Evolutionary conservation across 2,113 vertebrate species (phyloP).

Genomic region (Enhydra lutris): DNA sequence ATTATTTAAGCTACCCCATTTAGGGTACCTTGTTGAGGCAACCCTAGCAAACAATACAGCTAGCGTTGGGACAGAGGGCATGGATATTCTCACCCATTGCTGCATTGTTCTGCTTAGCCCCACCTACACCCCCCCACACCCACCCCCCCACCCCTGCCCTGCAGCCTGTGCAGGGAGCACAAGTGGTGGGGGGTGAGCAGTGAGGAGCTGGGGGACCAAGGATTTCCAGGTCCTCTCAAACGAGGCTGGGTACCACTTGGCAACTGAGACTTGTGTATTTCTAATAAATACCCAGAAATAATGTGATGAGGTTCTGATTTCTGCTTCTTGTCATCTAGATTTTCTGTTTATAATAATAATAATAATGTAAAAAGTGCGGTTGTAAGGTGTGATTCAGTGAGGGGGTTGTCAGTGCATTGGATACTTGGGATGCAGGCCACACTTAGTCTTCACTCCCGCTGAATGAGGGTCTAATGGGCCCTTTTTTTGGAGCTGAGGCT

Average conservation of each 20-base stretch:
- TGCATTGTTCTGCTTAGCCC: neutral
- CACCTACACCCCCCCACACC: rapidly evolving
- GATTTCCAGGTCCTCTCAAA: neutral
- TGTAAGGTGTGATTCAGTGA: neutral
- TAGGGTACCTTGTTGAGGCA: neutral
- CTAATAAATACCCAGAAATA: neutral
- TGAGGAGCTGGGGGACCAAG: neutral
- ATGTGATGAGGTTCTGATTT: neutral
- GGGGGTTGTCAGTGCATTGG: neutral
- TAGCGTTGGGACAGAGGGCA: neutral
- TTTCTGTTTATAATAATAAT: neutral
- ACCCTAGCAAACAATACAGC: neutral
- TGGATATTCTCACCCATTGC: neutral
- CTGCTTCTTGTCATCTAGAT: neutral
- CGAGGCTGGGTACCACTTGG: neutral
- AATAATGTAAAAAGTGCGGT: neutral
- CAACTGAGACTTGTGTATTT: neutral
- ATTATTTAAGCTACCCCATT: neutral
- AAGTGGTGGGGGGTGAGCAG: neutral
- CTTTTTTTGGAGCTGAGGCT: neutral
- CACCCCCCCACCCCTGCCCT: no score
- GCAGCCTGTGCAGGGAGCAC: neutral
- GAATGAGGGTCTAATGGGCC: neutral
- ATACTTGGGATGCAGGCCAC: neutral
- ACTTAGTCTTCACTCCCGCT: neutral